Evolutionary conservation across 2,888 invertebrate species (phyloP), one percentile per base, ranked within the genome.

Genomic region (Sinelater perroti): DNA sequence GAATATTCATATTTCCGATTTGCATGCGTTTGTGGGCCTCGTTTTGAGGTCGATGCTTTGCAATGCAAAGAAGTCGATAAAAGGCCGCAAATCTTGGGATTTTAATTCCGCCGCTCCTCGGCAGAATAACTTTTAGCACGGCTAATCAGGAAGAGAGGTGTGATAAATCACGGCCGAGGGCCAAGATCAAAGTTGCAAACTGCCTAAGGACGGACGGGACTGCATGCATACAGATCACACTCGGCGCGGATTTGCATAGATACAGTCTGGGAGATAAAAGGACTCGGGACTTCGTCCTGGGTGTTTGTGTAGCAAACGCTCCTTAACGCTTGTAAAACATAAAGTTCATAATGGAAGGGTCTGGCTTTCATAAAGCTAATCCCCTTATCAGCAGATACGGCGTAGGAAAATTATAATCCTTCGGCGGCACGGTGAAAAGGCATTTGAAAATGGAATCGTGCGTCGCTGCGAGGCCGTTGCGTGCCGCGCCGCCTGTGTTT

Each of bases 181-280:
- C 47, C 49, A 45, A 52, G 60, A 60, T 60, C 56, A 63, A 61
- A 61, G 63, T 64, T 64, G 59, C 51, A 57, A 62, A 61, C 54
- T 61, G 60, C 54, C 61, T 57, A 61, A 64, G 62, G 59, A 63
- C 60, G 55, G 56, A 58, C 50, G 28, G 52, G 52, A 56, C 49
- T 49, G 60, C 52, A 62, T 63, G 63, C 65, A 65, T 62, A 62
- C 60, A 60, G 60, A 60, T 60, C 56, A 55, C 54, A 61, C 61
- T 55, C 56, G 58, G 47, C 51, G 36, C 51, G 49, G 59, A 65
- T 65, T 65, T 65, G 65, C 65, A 65, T 65, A 65, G 63, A 63
- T 65, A 65, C 63, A 61, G 59, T 62, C 60, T 60, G 51, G 31
- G 49, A 60, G 59, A 60, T 60, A 60, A 59, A 60, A 55, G 59